phyloP scores from a whole-genome alignment of 2,113 vertebrate species.

The Corythaeola cristata region DNA sequence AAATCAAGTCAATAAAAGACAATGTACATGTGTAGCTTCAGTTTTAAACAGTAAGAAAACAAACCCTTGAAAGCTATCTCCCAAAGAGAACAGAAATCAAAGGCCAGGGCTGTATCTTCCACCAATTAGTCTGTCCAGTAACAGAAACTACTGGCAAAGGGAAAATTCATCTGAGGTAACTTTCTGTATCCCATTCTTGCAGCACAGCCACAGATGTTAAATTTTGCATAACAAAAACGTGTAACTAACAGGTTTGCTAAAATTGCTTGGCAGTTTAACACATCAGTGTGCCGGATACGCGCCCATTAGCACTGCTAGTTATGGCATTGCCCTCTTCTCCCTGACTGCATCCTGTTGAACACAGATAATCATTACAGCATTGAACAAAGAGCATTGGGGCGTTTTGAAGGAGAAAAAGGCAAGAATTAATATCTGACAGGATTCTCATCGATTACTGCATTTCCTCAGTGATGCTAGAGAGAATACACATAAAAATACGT shows the following conservation, averaged over 20 bases:
- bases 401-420: neutral
- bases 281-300: neutral
- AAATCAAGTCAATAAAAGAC: neutral
- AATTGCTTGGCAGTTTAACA: constrained; percentile 19
- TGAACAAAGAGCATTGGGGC: neutral
- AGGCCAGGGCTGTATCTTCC: neutral
- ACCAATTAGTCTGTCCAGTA: constrained; percentile 38
- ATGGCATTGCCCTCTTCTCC: neutral
- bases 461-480: neutral
- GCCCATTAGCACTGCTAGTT: neutral
- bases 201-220: neutral
- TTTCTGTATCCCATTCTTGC: neutral
- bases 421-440: neutral
- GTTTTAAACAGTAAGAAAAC: constrained; percentile 34
- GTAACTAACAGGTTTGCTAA: constrained; percentile 36
- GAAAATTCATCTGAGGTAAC: neutral
- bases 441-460: neutral
- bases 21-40: neutral
- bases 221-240: constrained; percentile 24
- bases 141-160: neutral
- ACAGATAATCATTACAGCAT: neutral
- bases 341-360: neutral
- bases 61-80: constrained; percentile 27
- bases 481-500: neutral
- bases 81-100: constrained; percentile 23